Percentiles rank a stretch among this genome's conserved stretches.
Evolutionary conservation across 1,140 invertebrate genomes (phyloP).

Genomic region (Halictus rubicundus): DNA sequence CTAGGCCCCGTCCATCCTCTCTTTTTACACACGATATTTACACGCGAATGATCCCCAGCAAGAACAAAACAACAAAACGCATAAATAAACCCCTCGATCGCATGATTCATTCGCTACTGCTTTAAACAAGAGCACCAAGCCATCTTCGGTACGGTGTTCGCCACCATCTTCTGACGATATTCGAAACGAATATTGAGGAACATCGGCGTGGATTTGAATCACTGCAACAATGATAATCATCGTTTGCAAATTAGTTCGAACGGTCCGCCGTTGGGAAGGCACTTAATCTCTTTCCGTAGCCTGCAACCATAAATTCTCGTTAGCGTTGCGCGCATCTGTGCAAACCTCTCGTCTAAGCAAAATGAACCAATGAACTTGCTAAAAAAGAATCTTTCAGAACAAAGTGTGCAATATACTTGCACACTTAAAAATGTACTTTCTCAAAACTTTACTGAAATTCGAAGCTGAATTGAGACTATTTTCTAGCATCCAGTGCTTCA

Average conservation of each 20-base stretch:
- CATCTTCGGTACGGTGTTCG: neutral
- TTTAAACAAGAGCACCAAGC: constrained; percentile 24
- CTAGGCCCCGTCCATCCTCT: neutral
- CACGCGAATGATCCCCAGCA: constrained; percentile 23
- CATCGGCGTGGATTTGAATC: neutral
- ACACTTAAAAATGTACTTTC: no score
- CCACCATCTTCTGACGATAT: neutral
- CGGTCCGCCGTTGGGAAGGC: neutral
- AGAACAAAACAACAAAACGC: neutral
- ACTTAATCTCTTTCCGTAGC: constrained; percentile 56
- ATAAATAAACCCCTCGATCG: neutral
- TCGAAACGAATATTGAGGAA: neutral
- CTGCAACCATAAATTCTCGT: constrained; percentile 56
- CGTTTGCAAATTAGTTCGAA: neutral
- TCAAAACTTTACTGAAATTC: no score
- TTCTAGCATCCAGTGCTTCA: neutral
- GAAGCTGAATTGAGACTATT: neutral
- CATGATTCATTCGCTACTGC: neutral
- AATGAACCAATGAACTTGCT: no score
- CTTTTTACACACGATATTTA: constrained; percentile 59
- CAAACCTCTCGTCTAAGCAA: no score
- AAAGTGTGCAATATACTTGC: no score
- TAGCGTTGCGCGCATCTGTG: neutral
- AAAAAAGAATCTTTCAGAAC: no score
- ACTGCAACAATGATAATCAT: constrained; percentile 1